Percentiles rank a stretch among this genome's conserved stretches.
These are phyloP conservation scores for Nipponia nippon DNA, from an alignment of 2,113 vertebrate genomes.

Conservation along the genomic window DNA sequence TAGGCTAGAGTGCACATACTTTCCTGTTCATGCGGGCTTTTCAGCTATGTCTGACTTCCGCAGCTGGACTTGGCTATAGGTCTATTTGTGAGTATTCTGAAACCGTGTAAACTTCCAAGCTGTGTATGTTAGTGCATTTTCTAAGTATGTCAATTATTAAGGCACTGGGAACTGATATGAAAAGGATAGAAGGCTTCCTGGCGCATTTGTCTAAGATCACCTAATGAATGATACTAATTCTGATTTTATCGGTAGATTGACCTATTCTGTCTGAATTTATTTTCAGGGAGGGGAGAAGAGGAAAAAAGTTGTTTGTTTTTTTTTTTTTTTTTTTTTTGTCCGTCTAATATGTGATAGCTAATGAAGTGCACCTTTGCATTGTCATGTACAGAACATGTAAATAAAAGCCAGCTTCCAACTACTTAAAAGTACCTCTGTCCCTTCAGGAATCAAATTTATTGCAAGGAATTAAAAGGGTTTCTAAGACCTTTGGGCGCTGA, in stretches of 20 bases:
- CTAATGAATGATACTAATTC: not conserved
- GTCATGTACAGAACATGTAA: not conserved
- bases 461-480: not conserved
- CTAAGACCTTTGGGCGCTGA: not conserved
- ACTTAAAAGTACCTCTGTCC: not conserved
- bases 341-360: not conserved
- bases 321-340: too few species aligned
- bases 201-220: rapidly evolving
- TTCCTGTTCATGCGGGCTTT: not conserved
- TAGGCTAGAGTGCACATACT: not conserved
- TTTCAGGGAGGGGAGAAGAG: not conserved
- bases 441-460: not conserved
- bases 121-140: not conserved
- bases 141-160: not conserved
- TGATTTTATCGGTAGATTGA: not conserved
- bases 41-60: not conserved
- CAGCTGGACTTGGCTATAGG: not conserved
- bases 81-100: not conserved
- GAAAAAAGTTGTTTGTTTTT: too few species aligned
- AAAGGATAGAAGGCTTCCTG: not conserved
- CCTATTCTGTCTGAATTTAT: not conserved
- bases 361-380: not conserved
- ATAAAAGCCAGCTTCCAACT: not conserved
- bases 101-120: not conserved
- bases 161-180: not conserved